Percentiles rank a stretch among this genome's conserved stretches.
phyloP scores from a whole-genome alignment of 2,797 vertebrate species.

The Tarsius wallacei region DNA sequence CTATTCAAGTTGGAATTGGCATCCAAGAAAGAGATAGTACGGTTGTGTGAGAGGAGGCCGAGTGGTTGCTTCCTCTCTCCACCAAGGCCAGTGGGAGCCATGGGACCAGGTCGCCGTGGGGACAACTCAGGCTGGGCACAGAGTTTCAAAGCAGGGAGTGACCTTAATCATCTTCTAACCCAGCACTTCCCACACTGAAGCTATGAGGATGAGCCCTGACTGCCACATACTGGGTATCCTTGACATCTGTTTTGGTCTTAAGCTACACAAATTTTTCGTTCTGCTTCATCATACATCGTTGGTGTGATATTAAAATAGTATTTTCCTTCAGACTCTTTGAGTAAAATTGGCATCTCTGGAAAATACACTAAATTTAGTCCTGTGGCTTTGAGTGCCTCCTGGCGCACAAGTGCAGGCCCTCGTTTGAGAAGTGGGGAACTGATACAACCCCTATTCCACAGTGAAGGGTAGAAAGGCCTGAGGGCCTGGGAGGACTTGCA shows the following conservation, averaged over 20 bases:
- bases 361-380: not conserved
- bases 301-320: conserved; percentile 39
- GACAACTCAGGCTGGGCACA: not conserved
- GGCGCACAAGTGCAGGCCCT: not conserved
- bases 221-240: not conserved
- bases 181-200: not conserved
- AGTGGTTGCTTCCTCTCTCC: not conserved
- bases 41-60: not conserved
- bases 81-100: not conserved
- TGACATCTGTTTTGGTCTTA: conserved; percentile 14
- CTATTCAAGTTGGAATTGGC: conserved; percentile 44
- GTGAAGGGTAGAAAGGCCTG: not conserved
- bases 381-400: not conserved
- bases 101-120: not conserved
- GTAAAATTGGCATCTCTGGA: not conserved
- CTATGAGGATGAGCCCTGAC: not conserved
- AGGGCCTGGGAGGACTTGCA: not conserved
- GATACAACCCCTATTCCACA: not conserved
- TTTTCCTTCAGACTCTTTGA: conserved; percentile 35
- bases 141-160: not conserved
- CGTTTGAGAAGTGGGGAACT: not conserved
- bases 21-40: not conserved
- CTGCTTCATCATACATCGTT: not conserved
- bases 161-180: not conserved
- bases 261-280: not conserved